Percentiles rank a stretch among this genome's conserved stretches.
Evolutionary conservation across 2,888 invertebrate genomes (phyloP).

Genomic region (Drosophila dives): DNA sequence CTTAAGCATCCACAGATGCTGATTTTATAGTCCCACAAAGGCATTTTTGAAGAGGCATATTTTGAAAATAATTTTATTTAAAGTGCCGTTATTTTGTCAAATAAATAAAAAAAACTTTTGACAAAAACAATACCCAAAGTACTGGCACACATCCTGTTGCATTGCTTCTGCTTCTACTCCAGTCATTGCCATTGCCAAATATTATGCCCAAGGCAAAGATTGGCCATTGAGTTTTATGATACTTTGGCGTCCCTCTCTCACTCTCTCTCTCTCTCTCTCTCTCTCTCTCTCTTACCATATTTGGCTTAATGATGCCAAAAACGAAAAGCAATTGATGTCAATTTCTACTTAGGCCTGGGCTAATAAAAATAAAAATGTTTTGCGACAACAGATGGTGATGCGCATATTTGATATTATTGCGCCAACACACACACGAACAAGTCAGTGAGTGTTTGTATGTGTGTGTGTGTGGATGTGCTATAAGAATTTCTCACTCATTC

Average conservation of each 20-base stretch:
- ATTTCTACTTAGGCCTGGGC: conserved; percentile 66
- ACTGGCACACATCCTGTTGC: conserved; percentile 35
- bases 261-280: no score
- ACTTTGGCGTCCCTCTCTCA: conserved; percentile 55
- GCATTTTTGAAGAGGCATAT: conserved; percentile 33
- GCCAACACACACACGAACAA: conserved; percentile 22
- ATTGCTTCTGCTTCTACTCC: conserved; percentile 7
- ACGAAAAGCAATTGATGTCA: conserved; percentile 72
- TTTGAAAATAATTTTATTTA: conserved; percentile 58
- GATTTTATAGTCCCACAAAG: conserved; percentile 31
- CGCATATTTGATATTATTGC: conserved; percentile 73
- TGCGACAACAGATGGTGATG: conserved; percentile 71
- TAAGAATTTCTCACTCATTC: conserved; percentile 57
- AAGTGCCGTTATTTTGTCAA: conserved; percentile 46
- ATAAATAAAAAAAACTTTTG: conserved; percentile 56
- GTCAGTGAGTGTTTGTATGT: not conserved
- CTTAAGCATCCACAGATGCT: conserved; percentile 30
- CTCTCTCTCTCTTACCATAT: not conserved
- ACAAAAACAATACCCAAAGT: conserved; percentile 36
- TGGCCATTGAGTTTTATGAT: conserved; percentile 72
- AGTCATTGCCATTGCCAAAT: conserved; percentile 44
- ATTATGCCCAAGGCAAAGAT: conserved; percentile 70
- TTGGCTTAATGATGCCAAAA: conserved; percentile 19
- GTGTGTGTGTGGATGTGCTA: conserved; percentile 16
- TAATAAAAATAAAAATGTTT: conserved; percentile 63